Base-by-base conservation (phyloP, 2,888 invertebrate genomes). In the Pediacus dermestoides region DNA sequence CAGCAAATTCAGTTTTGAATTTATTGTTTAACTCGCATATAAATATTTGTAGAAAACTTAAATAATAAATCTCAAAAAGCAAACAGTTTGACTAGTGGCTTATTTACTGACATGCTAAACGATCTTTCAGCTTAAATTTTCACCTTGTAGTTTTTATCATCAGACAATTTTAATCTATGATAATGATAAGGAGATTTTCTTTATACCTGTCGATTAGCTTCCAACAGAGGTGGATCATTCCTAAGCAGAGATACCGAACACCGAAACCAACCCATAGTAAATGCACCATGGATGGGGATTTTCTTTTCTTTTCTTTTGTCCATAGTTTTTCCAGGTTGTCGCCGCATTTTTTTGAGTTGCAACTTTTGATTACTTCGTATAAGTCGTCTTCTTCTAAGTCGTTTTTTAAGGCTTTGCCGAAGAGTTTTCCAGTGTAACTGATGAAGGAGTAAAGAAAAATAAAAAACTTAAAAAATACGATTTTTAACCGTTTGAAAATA, bases 371-470 rank as follows among this genome's bases (percentile, higher is more conserved):
- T 28, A 76, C 73, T 50, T 74, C 70, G 54, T 76, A 80, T 9
- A 82, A 61, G 55, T 82, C 81, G 27, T 74, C 70, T 26, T 77
- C 74, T 53, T 77, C 76, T 26, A 85, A 72, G 50, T 82, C 82
- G 14, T 78, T 73, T 38, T 69, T 76, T 22, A 49, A 54, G 3
- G 84, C 85, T 63, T 75, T 77, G 61, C 75, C 75, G 55, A 85
- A 83, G 3, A 78, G 75, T 46, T 78, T 77, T 34, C 80, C 66
- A 0, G 82, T 74, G 78, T 82, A 85, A 61, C 85, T 85, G 64
- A 36, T 67, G 23, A n/a, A n/a, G n/a, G n/a, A n/a, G n/a, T n/a
- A n/a, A n/a, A n/a, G n/a, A n/a, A n/a, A n/a, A n/a, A n/a, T n/a
- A n/a, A n/a, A n/a, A n/a, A n/a, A n/a, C n/a, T n/a, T n/a, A n/a